Conservation (phyloP, 2,113 vertebrate genomes). For the Prunella fulvescens region DNA sequence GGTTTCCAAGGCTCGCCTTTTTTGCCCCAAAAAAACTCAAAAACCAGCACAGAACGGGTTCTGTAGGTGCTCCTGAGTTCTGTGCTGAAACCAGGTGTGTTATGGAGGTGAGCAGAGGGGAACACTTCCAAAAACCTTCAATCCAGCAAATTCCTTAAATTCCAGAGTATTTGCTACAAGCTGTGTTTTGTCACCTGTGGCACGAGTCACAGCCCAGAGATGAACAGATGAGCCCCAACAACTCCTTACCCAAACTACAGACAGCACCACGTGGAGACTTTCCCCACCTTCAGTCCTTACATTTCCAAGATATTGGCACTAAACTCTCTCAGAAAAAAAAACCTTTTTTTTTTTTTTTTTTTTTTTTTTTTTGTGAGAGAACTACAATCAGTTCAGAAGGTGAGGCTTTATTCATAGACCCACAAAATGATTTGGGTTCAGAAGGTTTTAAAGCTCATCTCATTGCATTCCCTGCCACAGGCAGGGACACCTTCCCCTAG, state of each 20-base stretch:
- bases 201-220: neutral
- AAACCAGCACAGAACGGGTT: rapidly evolving
- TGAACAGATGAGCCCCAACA: neutral
- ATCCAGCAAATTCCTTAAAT: neutral
- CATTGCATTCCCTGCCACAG: neutral
- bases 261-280: rapidly evolving
- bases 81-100: rapidly evolving
- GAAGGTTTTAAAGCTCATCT: neutral
- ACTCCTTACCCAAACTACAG: neutral
- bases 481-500: neutral
- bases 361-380: neutral
- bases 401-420: neutral
- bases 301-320: neutral
- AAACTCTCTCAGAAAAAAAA: neutral
- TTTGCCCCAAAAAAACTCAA: too few relatives aligned
- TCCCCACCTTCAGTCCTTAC: neutral
- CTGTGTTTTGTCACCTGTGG: neutral
- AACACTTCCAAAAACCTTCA: neutral
- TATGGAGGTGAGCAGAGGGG: neutral
- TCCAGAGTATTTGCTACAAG: neutral
- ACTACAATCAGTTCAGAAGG: rapidly evolving
- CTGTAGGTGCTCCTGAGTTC: rapidly evolving
- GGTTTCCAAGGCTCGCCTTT: neutral
- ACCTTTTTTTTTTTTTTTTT: rapidly evolving
- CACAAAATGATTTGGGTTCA: neutral